These are phyloP conservation scores for Echinarachnius parma DNA, from an alignment of 53 echinoderm and acorn worm species.

Conservation along the genomic window DNA sequence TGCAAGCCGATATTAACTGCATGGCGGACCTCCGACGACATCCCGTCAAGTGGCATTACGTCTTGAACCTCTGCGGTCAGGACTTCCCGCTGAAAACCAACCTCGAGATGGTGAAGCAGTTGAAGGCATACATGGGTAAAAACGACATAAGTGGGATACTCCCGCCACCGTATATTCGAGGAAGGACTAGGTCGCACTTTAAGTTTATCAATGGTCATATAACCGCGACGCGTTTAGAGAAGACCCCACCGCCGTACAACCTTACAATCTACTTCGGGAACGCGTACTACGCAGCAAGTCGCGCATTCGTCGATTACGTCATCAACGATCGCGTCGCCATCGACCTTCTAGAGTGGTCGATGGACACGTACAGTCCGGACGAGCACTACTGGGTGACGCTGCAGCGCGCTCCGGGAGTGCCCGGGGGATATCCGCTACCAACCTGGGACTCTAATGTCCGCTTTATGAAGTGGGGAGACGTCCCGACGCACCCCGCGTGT, in stretches of 20 bases:
- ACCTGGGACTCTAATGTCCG: slow-evolving; percentile 68
- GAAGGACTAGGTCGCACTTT: slow-evolving; percentile 61
- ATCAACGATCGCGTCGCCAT: slow-evolving; percentile 62
- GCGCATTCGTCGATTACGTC: slow-evolving; percentile 66
- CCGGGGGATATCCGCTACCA: slow-evolving; percentile 76
- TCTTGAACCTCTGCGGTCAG: slow-evolving; percentile 83
- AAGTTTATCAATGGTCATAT: slow-evolving; percentile 48
- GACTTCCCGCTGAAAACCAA: slow-evolving; percentile 97
- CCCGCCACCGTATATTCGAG: slow-evolving; percentile 48
- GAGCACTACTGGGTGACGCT: slow-evolving; percentile 91
- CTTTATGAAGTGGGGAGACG: slow-evolving; percentile 82
- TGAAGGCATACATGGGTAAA: slow-evolving; percentile 66
- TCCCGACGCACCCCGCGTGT: slow-evolving; percentile 60
- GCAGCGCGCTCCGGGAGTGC: slow-evolving; percentile 61
- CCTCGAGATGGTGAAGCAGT: slow-evolving; percentile 80
- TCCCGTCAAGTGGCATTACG: slow-evolving; percentile 65
- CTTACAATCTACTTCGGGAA: slow-evolving; percentile 82
- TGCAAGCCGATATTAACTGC: slow-evolving; percentile 90
- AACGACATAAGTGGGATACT: slow-evolving; percentile 79
- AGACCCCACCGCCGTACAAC: slow-evolving; percentile 73
- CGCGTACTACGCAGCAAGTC: slow-evolving; percentile 81
- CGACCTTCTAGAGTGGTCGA: slow-evolving; percentile 78
- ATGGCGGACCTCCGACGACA: slow-evolving; percentile 68
- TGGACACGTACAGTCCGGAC: slow-evolving; percentile 88
- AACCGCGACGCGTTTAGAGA: slow-evolving; percentile 37